A percentile compares a stretch with the other conserved stretches of the same genome.
Conservation (phyloP, 2,113 vertebrate species). For the Stegostoma tigrinum region DNA sequence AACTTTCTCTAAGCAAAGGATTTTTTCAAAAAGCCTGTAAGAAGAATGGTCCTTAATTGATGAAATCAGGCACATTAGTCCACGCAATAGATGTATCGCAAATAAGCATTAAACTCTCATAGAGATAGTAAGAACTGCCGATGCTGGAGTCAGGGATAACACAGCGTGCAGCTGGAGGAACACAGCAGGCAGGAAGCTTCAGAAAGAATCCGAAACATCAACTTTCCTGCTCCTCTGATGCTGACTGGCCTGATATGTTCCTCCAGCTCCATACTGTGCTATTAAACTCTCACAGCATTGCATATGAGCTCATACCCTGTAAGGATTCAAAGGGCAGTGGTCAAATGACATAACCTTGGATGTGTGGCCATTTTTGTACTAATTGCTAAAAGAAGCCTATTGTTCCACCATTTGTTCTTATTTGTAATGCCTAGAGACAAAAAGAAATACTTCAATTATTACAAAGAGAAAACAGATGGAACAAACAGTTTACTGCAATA, state of each 20-base stretch:
- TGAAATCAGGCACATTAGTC: background rate
- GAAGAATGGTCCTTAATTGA: background rate
- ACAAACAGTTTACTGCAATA: background rate
- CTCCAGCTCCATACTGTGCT: too few species aligned
- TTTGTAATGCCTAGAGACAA: constrained; percentile 6
- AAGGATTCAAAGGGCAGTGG: background rate
- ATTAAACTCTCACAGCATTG: background rate
- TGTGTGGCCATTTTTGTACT: background rate
- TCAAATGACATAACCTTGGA: background rate
- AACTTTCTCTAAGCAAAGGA: background rate
- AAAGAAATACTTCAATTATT: background rate
- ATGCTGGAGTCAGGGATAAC: too few species aligned
- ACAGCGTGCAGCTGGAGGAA: too few species aligned
- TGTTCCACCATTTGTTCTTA: background rate
- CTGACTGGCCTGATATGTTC: too few species aligned
- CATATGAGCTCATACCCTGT: constrained; percentile 9
- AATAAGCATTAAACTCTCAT: background rate
- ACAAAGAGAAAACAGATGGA: background rate
- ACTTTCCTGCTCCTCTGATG: too few species aligned
- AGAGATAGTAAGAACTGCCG: background rate
- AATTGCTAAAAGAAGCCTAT: background rate
- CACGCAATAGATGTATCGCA: background rate
- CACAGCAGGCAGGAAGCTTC: too few species aligned
- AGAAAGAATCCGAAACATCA: too few species aligned
- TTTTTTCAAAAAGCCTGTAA: background rate